Evolutionary conservation across 2,888 invertebrate species (phyloP).

Genomic region (Eupithecia tripunctaria): DNA sequence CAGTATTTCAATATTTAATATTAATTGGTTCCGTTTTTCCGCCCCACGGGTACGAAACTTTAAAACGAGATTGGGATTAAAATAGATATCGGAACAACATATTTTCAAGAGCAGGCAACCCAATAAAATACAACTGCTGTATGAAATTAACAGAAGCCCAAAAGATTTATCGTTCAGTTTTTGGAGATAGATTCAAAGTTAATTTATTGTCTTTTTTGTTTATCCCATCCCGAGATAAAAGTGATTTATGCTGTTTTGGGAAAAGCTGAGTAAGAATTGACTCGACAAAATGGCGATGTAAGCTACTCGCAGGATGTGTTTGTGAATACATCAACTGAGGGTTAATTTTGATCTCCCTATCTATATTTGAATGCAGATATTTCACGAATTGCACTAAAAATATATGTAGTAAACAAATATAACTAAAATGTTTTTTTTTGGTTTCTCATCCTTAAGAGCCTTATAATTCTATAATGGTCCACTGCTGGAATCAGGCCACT

Average conservation of each 20-base stretch:
- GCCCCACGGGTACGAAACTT: no score
- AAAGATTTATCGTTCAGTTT: constrained; percentile 8
- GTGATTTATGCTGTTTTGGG: constrained; percentile 9
- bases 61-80: background rate
- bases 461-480: no score
- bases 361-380: background rate
- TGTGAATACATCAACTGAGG: background rate
- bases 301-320: background rate
- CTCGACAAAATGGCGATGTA: background rate
- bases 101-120: background rate
- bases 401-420: background rate
- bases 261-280: background rate
- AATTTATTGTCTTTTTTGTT: constrained; percentile 16
- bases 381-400: background rate
- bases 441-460: no score
- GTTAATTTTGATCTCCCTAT: background rate
- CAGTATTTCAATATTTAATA: no score
- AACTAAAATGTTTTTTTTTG: no score
- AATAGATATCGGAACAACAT: background rate
- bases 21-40: no score
- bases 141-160: constrained; percentile 1
- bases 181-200: constrained; percentile 6
- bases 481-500: no score
- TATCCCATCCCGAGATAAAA: background rate
- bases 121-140: constrained; percentile 1